phyloP scores from a whole-genome alignment of 2,113 vertebrate species.

The Lamprologus callipterus region DNA sequence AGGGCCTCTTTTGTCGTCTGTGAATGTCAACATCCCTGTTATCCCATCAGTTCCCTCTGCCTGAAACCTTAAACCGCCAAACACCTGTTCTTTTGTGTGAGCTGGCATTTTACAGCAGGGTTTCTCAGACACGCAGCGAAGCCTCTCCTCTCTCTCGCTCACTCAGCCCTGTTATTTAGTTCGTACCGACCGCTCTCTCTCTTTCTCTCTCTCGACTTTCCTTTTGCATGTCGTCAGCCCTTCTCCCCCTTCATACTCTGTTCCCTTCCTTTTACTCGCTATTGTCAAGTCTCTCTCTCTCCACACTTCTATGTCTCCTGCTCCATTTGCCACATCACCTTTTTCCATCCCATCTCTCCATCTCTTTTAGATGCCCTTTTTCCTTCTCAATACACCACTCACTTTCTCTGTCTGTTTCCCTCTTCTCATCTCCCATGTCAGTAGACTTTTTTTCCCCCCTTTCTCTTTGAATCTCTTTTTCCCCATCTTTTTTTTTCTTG shows the following conservation, averaged over 20 bases:
- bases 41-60: constrained; percentile 51
- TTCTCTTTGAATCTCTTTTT: not conserved
- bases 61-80: constrained; percentile 70
- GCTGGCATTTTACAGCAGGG: constrained; percentile 63
- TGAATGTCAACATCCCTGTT: constrained; percentile 72
- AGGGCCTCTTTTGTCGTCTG: constrained; percentile 60
- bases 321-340: constrained; percentile 6
- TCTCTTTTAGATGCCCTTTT: not conserved
- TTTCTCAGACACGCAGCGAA: constrained; percentile 53
- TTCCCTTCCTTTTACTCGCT: not conserved
- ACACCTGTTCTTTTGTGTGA: constrained; percentile 78
- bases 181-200: not conserved
- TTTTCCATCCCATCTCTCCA: not conserved
- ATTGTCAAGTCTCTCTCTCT: constrained; percentile 23
- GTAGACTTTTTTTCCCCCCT: accelerated
- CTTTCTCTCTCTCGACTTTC: not conserved
- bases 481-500: not conserved
- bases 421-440: not conserved
- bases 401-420: not conserved
- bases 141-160: constrained; percentile 11
- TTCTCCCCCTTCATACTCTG: not conserved
- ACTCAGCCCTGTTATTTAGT: constrained; percentile 8
- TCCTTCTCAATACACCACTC: not conserved
- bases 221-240: constrained; percentile 9
- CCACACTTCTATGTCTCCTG: not conserved